Base-by-base conservation (phyloP, 2,888 invertebrate species). In the Diaperis boleti region DNA sequence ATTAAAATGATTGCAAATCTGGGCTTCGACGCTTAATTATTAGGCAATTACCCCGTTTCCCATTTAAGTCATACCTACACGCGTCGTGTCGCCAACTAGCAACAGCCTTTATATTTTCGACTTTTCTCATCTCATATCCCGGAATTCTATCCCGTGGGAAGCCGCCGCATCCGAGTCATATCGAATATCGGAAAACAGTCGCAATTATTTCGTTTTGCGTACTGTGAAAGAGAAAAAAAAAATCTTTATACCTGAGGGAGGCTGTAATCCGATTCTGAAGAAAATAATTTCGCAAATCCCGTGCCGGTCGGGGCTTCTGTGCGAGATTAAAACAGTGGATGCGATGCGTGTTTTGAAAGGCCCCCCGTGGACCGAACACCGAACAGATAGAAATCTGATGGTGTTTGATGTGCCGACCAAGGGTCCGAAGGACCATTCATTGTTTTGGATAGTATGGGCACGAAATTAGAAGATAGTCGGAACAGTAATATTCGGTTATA, bases 291-390 rank as follows among this genome's bases (percentile, higher is more conserved):
- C 29, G 61, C 55, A 61, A 61, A 55, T 39, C 47, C 55, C 33
- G 18, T 17, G 22, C 22, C 37, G 39, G 33, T 22, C 5, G 5
- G 59, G 44, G 33, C 52, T 31, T 49, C 39, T 49, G 59, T 26
- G 14, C 15, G 15, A 61, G 61, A 61, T 61, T 61, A 61, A 61
- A 61, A 61, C 61, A 61, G 45, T 61, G 61, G 47, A 44, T 26
- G 35, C 41, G 45, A 35, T n/a, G n/a, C n/a, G 20, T 35, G 61
- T 61, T 61, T 45, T 60, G 60, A 60, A 60, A 55, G 55, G 42
- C 50, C 59, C 61, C 59, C 54, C 39, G 61, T 54, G 61, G 61
- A 15, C 49, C 18, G 35, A 49, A 49, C 49, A 49, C 49, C 49
- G 49, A 35, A 22, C n/a, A 52, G 52, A 52, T 52, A 52, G 52